Base-by-base conservation (phyloP, 1,140 invertebrate genomes). In the Tetraneura akinire region DNA sequence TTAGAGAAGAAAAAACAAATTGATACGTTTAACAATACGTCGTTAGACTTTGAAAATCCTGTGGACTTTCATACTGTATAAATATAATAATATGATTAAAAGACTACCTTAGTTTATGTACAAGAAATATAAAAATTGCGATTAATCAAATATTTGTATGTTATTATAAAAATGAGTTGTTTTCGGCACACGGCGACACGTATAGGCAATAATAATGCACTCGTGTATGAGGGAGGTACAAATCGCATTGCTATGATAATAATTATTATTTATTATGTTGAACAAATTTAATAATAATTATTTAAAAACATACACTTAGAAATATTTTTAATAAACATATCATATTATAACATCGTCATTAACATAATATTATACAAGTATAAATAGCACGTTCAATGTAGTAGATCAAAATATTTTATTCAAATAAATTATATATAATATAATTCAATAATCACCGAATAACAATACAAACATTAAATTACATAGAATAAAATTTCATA, bases 401-500 rank as follows among this genome's bases (percentile, higher is more conserved):
- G 68, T 71, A 51, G 47, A 71, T 16, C 66, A 68, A 68, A 68
- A 68, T 51, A 71, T 32, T 71, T 71, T 71, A 71, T 71, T 71
- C 16, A 71, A 71, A 51, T 29, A 51, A 9, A 51, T 51, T n/a
- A 14, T 68, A 45, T 68, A 62, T 21, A 68, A 45, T 18, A 49
- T 71, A 71, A 71, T 49, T 51, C 18, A 49, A 71, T 51, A 71
- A 29, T 51, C 45, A 51, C 21, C 18, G 23, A 71, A 51, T 76
- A 76, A 76, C 51, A 76, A 76, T 76, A 57, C n/a, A 76, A 57
- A 57, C 29, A 16, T 62, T 29, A 16, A 26, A 78, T 21, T 29
- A 60, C 45, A 13, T 62, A 11, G 71, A 74, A 76, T 76, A 78
- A 42, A 78, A 62, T 78, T 62, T 55, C 18, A 3, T 18, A 32